phyloP scores from a whole-genome alignment of 2,113 vertebrate genomes.

The Vimba vimba region DNA sequence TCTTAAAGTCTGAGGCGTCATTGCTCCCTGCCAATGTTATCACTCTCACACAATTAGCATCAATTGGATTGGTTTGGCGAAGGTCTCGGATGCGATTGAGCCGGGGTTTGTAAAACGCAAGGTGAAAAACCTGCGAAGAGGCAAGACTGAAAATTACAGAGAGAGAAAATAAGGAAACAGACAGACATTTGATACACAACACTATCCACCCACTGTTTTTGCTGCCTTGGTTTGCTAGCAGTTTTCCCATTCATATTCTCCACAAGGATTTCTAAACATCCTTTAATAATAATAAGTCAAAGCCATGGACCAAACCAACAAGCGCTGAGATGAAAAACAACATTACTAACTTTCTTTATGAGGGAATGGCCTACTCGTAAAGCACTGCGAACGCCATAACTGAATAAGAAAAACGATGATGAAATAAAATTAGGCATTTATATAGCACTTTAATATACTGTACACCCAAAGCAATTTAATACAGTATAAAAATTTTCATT shows the following conservation, averaged over 20 bases:
- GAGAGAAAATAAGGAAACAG: slow-evolving; percentile 7
- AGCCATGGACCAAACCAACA: background rate
- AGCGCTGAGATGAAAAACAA: background rate
- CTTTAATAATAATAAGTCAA: background rate
- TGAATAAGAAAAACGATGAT: background rate
- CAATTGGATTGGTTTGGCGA: background rate
- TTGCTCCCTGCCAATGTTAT: background rate
- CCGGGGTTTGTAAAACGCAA: background rate
- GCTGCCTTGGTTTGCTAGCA: background rate
- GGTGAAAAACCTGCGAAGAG: background rate
- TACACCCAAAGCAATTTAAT: no score
- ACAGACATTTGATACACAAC: background rate
- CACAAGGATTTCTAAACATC: background rate
- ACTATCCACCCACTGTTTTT: background rate
- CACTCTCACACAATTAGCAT: slow-evolving; percentile 25
- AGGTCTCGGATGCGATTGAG: background rate
- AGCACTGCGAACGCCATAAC: background rate
- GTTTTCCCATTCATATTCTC: background rate
- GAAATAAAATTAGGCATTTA: no score
- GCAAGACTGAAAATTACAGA: background rate
- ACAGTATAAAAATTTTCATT: background rate
- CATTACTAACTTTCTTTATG: background rate
- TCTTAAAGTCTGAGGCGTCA: background rate
- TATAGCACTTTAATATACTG: no score
- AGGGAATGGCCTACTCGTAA: background rate